phyloP scores from a whole-genome alignment of 23 tunicate species.

The Ascidia mentula region DNA sequence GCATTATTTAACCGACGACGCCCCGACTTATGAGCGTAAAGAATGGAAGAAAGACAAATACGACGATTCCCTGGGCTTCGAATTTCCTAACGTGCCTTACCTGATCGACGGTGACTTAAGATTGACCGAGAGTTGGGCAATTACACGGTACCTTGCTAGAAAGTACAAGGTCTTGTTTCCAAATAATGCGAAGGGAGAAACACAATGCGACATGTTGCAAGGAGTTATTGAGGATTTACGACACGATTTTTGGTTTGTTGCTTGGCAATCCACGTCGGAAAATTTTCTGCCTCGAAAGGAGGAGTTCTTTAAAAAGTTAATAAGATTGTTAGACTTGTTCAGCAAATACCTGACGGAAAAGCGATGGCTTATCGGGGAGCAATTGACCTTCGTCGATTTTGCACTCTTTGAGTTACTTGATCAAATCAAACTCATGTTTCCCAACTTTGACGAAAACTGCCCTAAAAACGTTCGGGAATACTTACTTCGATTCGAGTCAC shows the following conservation, averaged over 20 bases:
- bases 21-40: conserved; percentile 58
- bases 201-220: conserved; percentile 49
- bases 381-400: conserved; percentile 71
- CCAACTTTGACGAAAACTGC: conserved; percentile 18
- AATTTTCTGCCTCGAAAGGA: conserved; percentile 13
- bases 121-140: conserved; percentile 87
- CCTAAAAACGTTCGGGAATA: conserved; percentile 27
- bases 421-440: conserved; percentile 54
- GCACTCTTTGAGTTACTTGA: conserved; percentile 79
- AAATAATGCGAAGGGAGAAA: conserved; percentile 17
- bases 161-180: conserved; percentile 20
- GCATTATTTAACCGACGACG: conserved; percentile 30
- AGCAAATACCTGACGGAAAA: conserved; percentile 22
- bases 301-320: conserved; percentile 1
- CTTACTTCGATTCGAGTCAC: conserved; percentile 21
- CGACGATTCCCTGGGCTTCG: conserved; percentile 39
- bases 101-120: conserved; percentile 75
- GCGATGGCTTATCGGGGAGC: conserved; percentile 51
- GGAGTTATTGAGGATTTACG: conserved; percentile 58
- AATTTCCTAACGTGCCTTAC: conserved; percentile 87
- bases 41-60: conserved; percentile 66
- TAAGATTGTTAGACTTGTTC: conserved; percentile 14
- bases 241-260: conserved; percentile 31
- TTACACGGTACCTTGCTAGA: conserved; percentile 61
- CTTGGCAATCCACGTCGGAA: conserved; percentile 24